Evolutionary conservation across 2,888 invertebrate species (phyloP).

Genomic region (Mechanitis mazaeus): DNA sequence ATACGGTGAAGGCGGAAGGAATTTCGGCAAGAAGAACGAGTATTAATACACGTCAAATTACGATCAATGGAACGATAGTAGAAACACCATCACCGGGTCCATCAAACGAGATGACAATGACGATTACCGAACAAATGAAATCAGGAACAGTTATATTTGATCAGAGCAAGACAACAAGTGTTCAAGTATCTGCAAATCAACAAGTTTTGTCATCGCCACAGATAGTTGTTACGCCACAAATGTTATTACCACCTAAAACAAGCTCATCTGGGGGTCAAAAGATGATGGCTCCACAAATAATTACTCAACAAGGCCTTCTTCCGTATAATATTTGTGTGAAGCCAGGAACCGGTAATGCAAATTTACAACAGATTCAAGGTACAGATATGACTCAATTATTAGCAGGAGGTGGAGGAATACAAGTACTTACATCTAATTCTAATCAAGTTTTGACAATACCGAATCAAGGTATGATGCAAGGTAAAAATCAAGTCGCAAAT

Average conservation of each 20-base stretch:
- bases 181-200: conserved; percentile 67
- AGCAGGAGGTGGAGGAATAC: conserved; percentile 66
- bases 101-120: conserved; percentile 70
- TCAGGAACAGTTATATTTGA: conserved; percentile 70
- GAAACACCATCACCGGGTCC: conserved; percentile 75
- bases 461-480: conserved; percentile 64
- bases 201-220: conserved; percentile 70
- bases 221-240: conserved; percentile 72
- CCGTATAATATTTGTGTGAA: conserved; percentile 74
- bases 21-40: conserved; percentile 70
- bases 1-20: conserved; percentile 68
- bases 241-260: conserved; percentile 68
- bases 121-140: conserved; percentile 71
- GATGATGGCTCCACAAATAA: conserved; percentile 63
- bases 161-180: conserved; percentile 66
- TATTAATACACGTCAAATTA: conserved; percentile 72
- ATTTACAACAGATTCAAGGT: conserved; percentile 67
- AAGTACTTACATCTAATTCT: conserved; percentile 73
- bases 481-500: conserved; percentile 65
- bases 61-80: conserved; percentile 73
- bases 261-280: conserved; percentile 59
- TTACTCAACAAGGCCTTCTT: conserved; percentile 64
- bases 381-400: conserved; percentile 66
- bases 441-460: conserved; percentile 71
- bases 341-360: conserved; percentile 57